phyloP scores from a whole-genome alignment of 1,140 invertebrate genomes.

The Musca domestica region DNA sequence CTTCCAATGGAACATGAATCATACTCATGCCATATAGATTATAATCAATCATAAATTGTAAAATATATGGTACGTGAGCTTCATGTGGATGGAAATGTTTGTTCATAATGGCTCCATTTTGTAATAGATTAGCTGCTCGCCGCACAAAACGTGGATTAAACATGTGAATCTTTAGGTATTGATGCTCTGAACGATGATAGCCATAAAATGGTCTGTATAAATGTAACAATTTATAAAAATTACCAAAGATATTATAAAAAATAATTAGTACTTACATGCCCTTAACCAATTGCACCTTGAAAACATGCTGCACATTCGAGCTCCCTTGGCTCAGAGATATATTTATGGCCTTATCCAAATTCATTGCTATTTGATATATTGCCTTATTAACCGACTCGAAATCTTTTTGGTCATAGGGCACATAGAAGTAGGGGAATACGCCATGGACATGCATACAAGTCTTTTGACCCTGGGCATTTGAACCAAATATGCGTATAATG shows the following conservation, averaged over 20 bases:
- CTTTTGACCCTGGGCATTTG: constrained; percentile 76
- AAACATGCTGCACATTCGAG: constrained; percentile 79
- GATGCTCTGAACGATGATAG: constrained; percentile 77
- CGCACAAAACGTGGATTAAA: constrained; percentile 85
- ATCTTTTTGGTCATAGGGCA: constrained; percentile 68
- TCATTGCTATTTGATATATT: constrained; percentile 71
- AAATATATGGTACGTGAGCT: constrained; percentile 88
- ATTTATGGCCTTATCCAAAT: constrained; percentile 86
- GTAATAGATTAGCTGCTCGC: constrained; percentile 72
- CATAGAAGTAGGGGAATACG: constrained; percentile 92
- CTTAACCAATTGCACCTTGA: constrained; percentile 79
- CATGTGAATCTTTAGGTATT: constrained; percentile 91
- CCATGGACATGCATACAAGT: constrained; percentile 92
- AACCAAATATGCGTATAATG: constrained; percentile 85
- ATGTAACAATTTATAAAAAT: no score
- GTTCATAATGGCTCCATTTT: constrained; percentile 78
- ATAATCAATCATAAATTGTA: constrained; percentile 96
- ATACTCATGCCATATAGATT: constrained; percentile 97
- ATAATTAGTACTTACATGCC: constrained; percentile 72
- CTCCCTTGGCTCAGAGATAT: constrained; percentile 72
- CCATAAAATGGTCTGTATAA: constrained; percentile 97
- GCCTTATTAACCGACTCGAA: constrained; percentile 57
- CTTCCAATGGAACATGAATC: constrained; percentile 64
- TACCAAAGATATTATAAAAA: background rate
- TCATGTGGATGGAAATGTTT: constrained; percentile 88